Evolutionary conservation across 2,888 invertebrate species (phyloP).

Genomic region (Drosophila cracens): DNA sequence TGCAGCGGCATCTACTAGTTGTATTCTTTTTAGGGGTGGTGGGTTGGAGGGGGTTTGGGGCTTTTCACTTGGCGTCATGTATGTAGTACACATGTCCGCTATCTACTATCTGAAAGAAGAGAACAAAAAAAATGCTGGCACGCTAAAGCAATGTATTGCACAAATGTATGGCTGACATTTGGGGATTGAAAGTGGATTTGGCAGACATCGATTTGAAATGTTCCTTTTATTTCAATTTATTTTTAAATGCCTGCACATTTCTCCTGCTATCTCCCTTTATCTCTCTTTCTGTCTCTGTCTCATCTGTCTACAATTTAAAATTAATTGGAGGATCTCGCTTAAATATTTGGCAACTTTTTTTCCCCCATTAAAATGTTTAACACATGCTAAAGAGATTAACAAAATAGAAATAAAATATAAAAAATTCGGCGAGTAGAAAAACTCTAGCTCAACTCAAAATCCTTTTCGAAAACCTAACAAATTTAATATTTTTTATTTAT

Average conservation of each 20-base stretch:
- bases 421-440: background rate
- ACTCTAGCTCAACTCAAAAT: background rate
- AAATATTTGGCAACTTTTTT: slow-evolving; percentile 5
- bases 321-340: slow-evolving; percentile 26
- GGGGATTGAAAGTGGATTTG: slow-evolving; percentile 59
- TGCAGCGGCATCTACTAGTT: slow-evolving; percentile 2
- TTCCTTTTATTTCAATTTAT: slow-evolving; percentile 54
- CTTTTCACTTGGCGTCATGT: slow-evolving; percentile 21
- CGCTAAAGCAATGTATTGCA: slow-evolving; percentile 52
- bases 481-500: background rate
- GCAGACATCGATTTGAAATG: slow-evolving; percentile 63
- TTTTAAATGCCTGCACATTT: slow-evolving; percentile 52
- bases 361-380: slow-evolving; percentile 1
- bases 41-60: background rate
- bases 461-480: background rate
- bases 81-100: slow-evolving; percentile 23
- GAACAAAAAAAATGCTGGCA: slow-evolving; percentile 14
- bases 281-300: background rate
- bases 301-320: slow-evolving; percentile 42
- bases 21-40: background rate
- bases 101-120: slow-evolving; percentile 9
- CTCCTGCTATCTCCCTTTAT: slow-evolving; percentile 3
- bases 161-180: slow-evolving; percentile 71
- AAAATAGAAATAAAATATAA: background rate
- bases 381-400: slow-evolving; percentile 1